Base-by-base conservation (phyloP, 2,113 vertebrate genomes). In the Lycocorax pyrrhopterus region DNA sequence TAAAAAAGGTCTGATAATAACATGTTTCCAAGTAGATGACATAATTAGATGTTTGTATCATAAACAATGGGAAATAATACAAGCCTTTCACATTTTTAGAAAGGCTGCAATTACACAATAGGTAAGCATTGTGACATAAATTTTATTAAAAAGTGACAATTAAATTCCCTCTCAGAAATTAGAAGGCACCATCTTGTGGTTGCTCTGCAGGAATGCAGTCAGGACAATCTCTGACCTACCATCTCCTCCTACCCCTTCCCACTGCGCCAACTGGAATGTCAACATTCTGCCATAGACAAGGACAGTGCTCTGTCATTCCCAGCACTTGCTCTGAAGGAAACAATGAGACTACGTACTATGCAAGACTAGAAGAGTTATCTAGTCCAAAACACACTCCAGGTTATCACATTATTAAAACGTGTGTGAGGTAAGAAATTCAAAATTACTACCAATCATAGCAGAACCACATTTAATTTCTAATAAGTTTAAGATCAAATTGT, bases 1-100 rank as follows among this genome's bases (percentile, higher is more conserved):
- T 96, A 80, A 97, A 97, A 98, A 97, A 98, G 94, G 88, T 75
- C 89, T 97, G 92, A 94, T 96, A 69, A 96, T 78, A 96, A 86
- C 82, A 93, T 68, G 44, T 80, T 93, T 95, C 46, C 22, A 94
- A 96, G 52, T 55, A 95, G 62, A 96, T 84, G 49, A 78, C 85
- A 87, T 94, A 95, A 89, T 74, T 86, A 86, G 62, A 89, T 72
- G 69, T 76, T 92, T 94, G 51, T 68, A 73, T 35, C 30, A 93
- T 89, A 96, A 94, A 86, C 39, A 94, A 87, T 35, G 87, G 33
- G 32, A 91, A 91, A 92, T 39, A 93, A 84, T 19, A 66, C 1
- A 71, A 91, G 81, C 30, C 23, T 26, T 68, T 69, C 76, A n/a
- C 29, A 66, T n/a, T 83, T 94, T 84, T 43, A 71, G 51, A 93